Conservation (phyloP, 2,888 invertebrate genomes). For the Carabus problematicus region DNA sequence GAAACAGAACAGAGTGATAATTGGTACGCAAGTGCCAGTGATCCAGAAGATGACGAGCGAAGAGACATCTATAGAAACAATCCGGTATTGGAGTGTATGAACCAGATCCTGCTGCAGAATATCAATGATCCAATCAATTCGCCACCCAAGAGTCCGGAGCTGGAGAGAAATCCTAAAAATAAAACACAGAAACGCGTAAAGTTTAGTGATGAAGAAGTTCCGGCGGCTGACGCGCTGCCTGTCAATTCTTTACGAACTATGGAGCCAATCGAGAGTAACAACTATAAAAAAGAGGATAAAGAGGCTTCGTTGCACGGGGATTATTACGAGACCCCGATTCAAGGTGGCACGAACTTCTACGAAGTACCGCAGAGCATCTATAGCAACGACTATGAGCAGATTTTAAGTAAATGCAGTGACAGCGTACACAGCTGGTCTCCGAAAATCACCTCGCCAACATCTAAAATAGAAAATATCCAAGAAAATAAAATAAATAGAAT, state of each 20-base stretch:
- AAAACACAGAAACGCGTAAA: slow-evolving; percentile 55
- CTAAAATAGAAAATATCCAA: slow-evolving; percentile 46
- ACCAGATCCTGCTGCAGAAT: slow-evolving; percentile 82
- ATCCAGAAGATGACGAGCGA: slow-evolving; percentile 76
- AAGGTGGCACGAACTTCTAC: slow-evolving; percentile 63
- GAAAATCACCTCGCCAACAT: slow-evolving; percentile 24
- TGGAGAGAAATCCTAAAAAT: slow-evolving; percentile 53
- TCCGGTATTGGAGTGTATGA: slow-evolving; percentile 85
- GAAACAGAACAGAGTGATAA: slow-evolving; percentile 69
- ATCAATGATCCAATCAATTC: slow-evolving; percentile 61
- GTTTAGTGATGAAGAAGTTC: slow-evolving; percentile 54
- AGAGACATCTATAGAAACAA: slow-evolving; percentile 78
- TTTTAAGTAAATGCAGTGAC: slow-evolving; percentile 63
- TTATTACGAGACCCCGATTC: slow-evolving; percentile 60
- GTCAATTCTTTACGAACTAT: slow-evolving; percentile 20
- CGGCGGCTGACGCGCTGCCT: neutral
- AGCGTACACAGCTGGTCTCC: slow-evolving; percentile 25
- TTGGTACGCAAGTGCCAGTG: slow-evolving; percentile 83
- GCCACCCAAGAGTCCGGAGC: slow-evolving; percentile 58
- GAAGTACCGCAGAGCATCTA: slow-evolving; percentile 75
- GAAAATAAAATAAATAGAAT: slow-evolving; percentile 54
- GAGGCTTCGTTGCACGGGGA: slow-evolving; percentile 42
- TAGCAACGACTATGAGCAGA: slow-evolving; percentile 78
- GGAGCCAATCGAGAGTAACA: slow-evolving; percentile 45
- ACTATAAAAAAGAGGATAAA: slow-evolving; percentile 39